A percentile compares a stretch with the other conserved stretches of the same genome.
Conservation (phyloP, 1,140 invertebrate genomes). For the Polyergus mexicanus region DNA sequence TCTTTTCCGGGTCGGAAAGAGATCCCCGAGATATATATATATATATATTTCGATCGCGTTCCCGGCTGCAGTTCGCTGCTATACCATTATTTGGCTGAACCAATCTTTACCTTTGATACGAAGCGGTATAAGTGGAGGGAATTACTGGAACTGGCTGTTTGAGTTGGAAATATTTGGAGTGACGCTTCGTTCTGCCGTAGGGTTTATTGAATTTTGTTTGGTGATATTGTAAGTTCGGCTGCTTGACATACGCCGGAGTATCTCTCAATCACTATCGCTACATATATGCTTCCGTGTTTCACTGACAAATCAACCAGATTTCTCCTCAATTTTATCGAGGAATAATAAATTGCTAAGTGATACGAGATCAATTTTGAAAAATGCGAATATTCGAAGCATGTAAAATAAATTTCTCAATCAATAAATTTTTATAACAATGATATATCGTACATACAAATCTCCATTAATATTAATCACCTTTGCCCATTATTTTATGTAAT, state of each 20-base stretch:
- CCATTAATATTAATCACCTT: background rate
- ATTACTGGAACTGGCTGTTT: slow-evolving; percentile 66
- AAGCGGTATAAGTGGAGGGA: slow-evolving; percentile 64
- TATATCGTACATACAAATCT: background rate
- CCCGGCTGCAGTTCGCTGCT: slow-evolving; percentile 59
- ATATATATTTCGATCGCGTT: slow-evolving; percentile 45
- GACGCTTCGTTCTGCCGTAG: slow-evolving; percentile 65
- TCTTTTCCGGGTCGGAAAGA: slow-evolving; percentile 43
- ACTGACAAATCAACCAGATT: slow-evolving; percentile 7
- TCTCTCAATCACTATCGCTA: slow-evolving; percentile 39
- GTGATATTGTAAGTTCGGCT: slow-evolving; percentile 59
- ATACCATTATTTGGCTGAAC: slow-evolving; percentile 67
- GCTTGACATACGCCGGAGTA: slow-evolving; percentile 52
- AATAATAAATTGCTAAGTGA: background rate
- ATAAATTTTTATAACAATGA: background rate
- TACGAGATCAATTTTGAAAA: background rate
- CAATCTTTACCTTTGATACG: slow-evolving; percentile 69
- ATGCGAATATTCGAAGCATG: background rate
- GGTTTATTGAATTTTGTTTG: slow-evolving; percentile 71
- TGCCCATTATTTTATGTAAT: background rate
- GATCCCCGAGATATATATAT: slow-evolving; percentile 38
- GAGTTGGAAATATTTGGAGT: slow-evolving; percentile 72
- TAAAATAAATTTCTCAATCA: slow-evolving; percentile 2
- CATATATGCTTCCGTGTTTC: slow-evolving; percentile 2
- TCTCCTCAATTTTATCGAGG: slow-evolving; percentile 1